phyloP scores from a whole-genome alignment of 2,113 vertebrate genomes.

The Saccopteryx leptura region DNA sequence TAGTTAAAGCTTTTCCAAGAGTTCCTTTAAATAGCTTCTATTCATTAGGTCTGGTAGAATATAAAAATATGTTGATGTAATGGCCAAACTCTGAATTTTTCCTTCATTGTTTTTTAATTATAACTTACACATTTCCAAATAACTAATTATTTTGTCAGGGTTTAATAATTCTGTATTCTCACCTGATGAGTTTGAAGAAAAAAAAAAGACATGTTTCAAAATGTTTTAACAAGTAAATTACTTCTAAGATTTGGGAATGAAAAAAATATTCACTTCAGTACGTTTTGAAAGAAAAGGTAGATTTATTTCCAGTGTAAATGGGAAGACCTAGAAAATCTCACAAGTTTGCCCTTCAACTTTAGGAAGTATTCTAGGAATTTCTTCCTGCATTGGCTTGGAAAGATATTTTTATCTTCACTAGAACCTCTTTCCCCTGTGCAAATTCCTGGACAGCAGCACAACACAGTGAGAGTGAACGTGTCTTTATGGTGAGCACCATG shows the following conservation, averaged over 20 bases:
- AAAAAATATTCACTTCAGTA: not conserved
- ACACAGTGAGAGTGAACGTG: rapidly evolving
- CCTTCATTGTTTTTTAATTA: not conserved
- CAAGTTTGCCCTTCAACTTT: not conserved
- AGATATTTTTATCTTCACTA: not conserved
- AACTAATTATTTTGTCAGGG: not conserved
- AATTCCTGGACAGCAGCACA: not conserved
- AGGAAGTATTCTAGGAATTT: not conserved
- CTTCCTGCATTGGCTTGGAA: not conserved
- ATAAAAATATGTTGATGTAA: not conserved
- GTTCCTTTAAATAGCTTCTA: constrained; percentile 25
- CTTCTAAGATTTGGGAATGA: not conserved
- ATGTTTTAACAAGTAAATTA: constrained; percentile 32
- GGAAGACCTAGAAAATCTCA: not conserved
- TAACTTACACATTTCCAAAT: not conserved
- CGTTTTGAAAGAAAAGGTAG: not conserved
- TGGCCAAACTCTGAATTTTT: not conserved
- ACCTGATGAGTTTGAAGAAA: not conserved
- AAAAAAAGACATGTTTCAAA: not conserved
- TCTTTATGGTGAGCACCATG: not conserved
- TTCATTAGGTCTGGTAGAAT: not conserved
- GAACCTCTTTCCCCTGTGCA: not conserved
- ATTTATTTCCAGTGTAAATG: not conserved
- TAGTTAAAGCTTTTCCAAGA: not conserved
- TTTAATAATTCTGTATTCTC: not conserved